Evolutionary conservation across 2,888 invertebrate species (phyloP).

Genomic region (Amphiduros pacificus): DNA sequence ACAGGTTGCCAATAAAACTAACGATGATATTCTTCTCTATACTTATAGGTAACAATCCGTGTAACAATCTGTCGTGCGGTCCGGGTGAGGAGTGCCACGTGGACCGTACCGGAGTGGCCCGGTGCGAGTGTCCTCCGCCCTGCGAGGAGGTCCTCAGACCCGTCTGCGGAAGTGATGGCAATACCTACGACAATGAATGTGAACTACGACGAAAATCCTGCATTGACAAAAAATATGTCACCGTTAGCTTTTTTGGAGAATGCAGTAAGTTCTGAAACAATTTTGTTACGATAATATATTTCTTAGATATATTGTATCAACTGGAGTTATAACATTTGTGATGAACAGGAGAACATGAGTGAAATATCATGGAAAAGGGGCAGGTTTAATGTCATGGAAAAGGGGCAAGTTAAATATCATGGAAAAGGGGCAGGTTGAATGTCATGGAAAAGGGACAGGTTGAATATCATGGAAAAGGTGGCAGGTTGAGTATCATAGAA

Average conservation of each 20-base stretch:
- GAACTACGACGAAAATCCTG: constrained; percentile 74
- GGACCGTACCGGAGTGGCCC: constrained; percentile 78
- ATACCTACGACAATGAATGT: constrained; percentile 76
- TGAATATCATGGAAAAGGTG: too few relatives aligned
- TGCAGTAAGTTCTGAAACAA: constrained; percentile 89
- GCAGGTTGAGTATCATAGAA: too few relatives aligned
- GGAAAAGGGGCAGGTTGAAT: too few relatives aligned
- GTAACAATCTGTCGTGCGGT: constrained; percentile 76
- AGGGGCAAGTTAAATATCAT: too few relatives aligned
- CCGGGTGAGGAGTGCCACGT: constrained; percentile 80
- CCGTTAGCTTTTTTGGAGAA: constrained; percentile 77
- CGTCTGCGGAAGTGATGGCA: constrained; percentile 66
- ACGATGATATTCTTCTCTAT: neutral
- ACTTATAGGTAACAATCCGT: constrained; percentile 77
- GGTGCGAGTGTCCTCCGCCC: constrained; percentile 82
- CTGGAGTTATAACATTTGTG: too few relatives aligned
- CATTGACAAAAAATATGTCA: constrained; percentile 71
- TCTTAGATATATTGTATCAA: too few relatives aligned
- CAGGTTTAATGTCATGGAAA: too few relatives aligned
- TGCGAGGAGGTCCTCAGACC: constrained; percentile 71
- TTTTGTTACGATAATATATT: too few relatives aligned
- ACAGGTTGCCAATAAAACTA: neutral
- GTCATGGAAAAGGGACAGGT: too few relatives aligned
- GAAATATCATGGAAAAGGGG: too few relatives aligned
- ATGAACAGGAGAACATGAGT: too few relatives aligned